Percentiles rank a stretch among this genome's conserved stretches.
phyloP scores from a whole-genome alignment of 1,140 invertebrate species.

The Drosophila miranda region DNA sequence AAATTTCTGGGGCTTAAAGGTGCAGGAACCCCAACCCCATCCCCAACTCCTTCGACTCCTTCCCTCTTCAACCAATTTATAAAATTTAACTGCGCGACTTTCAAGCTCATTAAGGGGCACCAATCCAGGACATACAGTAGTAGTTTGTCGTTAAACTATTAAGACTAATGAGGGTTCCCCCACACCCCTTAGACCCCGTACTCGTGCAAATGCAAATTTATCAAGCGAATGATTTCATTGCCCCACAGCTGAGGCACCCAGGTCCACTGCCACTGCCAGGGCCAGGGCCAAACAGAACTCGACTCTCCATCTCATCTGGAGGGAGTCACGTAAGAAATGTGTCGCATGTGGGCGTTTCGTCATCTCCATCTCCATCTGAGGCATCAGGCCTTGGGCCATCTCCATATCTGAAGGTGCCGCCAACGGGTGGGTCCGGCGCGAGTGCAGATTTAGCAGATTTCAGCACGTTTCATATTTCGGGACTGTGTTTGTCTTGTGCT shows the following conservation, averaged over 20 bases:
- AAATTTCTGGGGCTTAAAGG: constrained; percentile 71
- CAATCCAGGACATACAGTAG: constrained; percentile 14
- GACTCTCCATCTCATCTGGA: constrained; percentile 40
- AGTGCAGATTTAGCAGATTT: constrained; percentile 64
- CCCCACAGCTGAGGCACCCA: constrained; percentile 49
- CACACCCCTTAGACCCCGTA: constrained; percentile 1
- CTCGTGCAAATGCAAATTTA: constrained; percentile 58
- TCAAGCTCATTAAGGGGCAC: constrained; percentile 58
- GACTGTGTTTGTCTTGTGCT: constrained; percentile 71
- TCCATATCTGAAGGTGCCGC: constrained; percentile 53
- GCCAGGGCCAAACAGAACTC: neutral
- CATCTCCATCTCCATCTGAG: constrained; percentile 9
- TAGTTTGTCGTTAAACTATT: constrained; percentile 71
- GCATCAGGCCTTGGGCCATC: constrained; percentile 2
- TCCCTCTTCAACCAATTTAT: constrained; percentile 53
- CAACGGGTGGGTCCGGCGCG: constrained; percentile 13
- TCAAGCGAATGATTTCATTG: constrained; percentile 60
- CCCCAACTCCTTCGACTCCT: neutral
- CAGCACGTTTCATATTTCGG: constrained; percentile 71
- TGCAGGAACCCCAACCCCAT: constrained; percentile 17
- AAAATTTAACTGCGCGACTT: constrained; percentile 61
- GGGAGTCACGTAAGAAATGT: constrained; percentile 51
- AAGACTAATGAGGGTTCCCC: constrained; percentile 74
- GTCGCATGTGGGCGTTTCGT: constrained; percentile 56
- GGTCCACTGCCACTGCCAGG: neutral